Percentiles rank a stretch among this genome's conserved stretches.
phyloP scores from a whole-genome alignment of 92 coral and sea anemone genomes.

The Umimayanthus kanabou region DNA sequence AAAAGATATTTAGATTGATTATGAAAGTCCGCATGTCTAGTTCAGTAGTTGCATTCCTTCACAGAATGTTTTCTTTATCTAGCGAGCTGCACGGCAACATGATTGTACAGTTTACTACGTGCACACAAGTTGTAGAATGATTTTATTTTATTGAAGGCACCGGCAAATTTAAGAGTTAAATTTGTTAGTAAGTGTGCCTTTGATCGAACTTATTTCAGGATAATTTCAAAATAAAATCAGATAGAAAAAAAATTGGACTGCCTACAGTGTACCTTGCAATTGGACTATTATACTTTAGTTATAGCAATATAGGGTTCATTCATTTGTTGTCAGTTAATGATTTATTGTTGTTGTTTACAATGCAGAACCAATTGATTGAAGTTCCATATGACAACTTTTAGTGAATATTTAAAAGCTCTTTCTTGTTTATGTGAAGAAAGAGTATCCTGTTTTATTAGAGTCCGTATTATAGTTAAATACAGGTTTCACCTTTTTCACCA shows the following conservation, averaged over 20 bases:
- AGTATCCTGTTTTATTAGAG: no score
- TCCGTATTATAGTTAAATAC: no score
- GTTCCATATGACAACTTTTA: no score
- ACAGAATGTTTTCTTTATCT: not conserved
- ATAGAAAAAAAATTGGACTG: not conserved
- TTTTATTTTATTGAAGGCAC: no score
- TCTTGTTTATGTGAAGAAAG: no score
- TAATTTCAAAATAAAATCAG: not conserved
- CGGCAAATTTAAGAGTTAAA: no score
- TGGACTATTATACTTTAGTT: not conserved
- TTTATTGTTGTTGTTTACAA: not conserved
- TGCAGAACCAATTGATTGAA: not conserved
- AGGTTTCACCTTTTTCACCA: no score
- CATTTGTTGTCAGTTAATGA: not conserved
- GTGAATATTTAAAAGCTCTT: not conserved
- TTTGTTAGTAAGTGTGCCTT: no score
- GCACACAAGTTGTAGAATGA: no score
- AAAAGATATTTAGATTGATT: not conserved
- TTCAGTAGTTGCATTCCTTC: not conserved
- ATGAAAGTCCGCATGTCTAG: not conserved
- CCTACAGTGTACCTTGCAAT: not conserved
- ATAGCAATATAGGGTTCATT: conserved; percentile 15
- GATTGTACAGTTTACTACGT: no score
- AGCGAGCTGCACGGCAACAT: no score
- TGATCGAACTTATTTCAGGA: no score